Evolutionary conservation across 2,888 invertebrate species (phyloP).

Genomic region (Bugulina stolonifera): DNA sequence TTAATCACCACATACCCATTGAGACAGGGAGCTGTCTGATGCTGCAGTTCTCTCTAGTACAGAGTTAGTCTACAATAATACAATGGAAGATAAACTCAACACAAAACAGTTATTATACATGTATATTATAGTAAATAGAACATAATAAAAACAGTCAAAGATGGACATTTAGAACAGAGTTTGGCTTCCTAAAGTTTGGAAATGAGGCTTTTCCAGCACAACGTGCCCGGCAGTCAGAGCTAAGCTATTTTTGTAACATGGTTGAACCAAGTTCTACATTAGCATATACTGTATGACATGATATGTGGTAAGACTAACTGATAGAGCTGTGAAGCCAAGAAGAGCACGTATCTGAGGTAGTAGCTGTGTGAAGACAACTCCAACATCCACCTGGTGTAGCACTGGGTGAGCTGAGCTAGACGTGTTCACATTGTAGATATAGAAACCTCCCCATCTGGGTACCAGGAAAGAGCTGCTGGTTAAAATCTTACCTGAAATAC

Average conservation of each 20-base stretch:
- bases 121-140: no score
- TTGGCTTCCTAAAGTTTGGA: no score
- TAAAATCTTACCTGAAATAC: conserved; percentile 37
- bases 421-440: conserved; percentile 58
- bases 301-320: no score
- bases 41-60: not conserved
- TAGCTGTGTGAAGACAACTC: conserved; percentile 69
- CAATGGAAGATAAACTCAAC: not conserved
- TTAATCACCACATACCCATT: not conserved
- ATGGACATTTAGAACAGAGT: no score
- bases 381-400: conserved; percentile 55
- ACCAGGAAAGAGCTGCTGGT: conserved; percentile 53
- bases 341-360: conserved; percentile 69
- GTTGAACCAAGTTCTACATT: no score
- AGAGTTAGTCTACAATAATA: not conserved
- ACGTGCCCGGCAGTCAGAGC: no score
- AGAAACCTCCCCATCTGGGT: conserved; percentile 79
- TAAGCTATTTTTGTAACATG: no score
- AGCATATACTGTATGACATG: no score
- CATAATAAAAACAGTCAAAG: no score
- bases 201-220: no score
- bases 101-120: no score
- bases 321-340: conserved; percentile 62
- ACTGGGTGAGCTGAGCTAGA: conserved; percentile 31
- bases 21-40: not conserved